A percentile compares a stretch with the other conserved stretches of the same genome.
These are phyloP conservation scores for Caenorhabditis sp. DNA, from an alignment of 2,888 invertebrate genomes.

Conservation along the genomic window DNA sequence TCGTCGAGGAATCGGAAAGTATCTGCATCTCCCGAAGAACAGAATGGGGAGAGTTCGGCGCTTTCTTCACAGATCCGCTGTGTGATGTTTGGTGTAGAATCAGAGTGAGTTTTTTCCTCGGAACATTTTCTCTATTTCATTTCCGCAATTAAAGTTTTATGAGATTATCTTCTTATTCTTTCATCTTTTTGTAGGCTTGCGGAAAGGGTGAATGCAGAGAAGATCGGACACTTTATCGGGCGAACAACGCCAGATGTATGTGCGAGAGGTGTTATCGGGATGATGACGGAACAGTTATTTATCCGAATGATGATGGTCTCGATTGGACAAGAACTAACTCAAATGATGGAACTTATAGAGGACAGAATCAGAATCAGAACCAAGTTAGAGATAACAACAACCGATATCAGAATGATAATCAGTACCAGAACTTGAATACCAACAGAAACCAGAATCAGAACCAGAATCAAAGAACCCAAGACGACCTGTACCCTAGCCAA, in stretches of 20 bases:
- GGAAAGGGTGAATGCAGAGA: conserved; percentile 50
- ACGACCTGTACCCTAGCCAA: conserved; percentile 52
- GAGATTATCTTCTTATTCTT: neutral
- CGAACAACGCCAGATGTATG: conserved; percentile 43
- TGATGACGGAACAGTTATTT: conserved; percentile 28
- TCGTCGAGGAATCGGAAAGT: conserved; percentile 28
- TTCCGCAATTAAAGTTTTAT: conserved; percentile 8
- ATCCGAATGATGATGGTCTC: conserved; percentile 31
- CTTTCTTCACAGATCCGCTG: conserved; percentile 51
- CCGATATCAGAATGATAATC: neutral
- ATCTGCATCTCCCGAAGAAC: conserved; percentile 32
- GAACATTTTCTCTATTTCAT: too few relatives aligned
- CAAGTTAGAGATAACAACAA: neutral
- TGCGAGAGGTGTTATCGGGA: conserved; percentile 42
- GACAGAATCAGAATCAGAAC: neutral
- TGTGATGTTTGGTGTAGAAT: conserved; percentile 59
- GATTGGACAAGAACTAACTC: conserved; percentile 37
- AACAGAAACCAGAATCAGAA: neutral
- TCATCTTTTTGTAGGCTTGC: conserved; percentile 31
- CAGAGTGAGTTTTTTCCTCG: conserved; percentile 37
- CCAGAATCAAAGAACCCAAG: conserved; percentile 21
- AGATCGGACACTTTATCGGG: conserved; percentile 18
- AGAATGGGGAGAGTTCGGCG: conserved; percentile 52
- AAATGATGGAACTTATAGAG: neutral
- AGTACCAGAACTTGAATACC: neutral